A percentile compares a stretch with the other conserved stretches of the same genome.
phyloP scores from a whole-genome alignment of 2,113 vertebrate genomes.

The Galbula dea region DNA sequence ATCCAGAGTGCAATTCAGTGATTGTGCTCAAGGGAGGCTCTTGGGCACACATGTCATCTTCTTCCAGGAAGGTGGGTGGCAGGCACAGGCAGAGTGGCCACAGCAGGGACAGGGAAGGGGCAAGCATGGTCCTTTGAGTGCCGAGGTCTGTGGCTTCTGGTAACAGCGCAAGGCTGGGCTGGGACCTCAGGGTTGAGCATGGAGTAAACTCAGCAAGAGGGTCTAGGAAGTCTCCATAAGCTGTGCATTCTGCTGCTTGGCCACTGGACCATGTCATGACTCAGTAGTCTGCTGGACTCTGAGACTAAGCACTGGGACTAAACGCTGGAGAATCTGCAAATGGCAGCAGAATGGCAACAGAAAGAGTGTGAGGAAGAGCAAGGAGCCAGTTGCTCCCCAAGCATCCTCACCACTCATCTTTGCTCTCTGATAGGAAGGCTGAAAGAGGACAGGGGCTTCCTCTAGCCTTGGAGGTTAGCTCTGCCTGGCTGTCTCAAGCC shows the following conservation, averaged over 20 bases:
- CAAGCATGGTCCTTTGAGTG: background rate
- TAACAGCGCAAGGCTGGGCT: background rate
- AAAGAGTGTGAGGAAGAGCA: background rate
- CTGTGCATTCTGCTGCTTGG: background rate
- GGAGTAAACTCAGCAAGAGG: background rate
- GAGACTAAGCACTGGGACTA: background rate
- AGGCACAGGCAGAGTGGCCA: background rate
- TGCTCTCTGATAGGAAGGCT: background rate
- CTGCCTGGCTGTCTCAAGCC: rapidly evolving
- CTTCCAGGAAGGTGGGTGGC: background rate
- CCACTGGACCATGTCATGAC: background rate
- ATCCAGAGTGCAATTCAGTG: background rate
- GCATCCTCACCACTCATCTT: background rate
- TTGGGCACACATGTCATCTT: background rate
- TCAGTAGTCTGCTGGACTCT: background rate
- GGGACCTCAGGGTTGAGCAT: rapidly evolving
- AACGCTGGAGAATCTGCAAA: background rate
- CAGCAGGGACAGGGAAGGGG: background rate
- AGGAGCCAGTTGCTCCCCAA: background rate
- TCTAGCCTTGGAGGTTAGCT: background rate
- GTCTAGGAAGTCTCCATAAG: background rate
- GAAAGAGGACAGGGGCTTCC: background rate
- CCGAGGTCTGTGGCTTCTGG: background rate
- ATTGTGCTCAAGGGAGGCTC: constrained; percentile 32
- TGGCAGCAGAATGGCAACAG: background rate